Conservation (phyloP, 2,113 vertebrate species). For the Perca schrenkii region DNA sequence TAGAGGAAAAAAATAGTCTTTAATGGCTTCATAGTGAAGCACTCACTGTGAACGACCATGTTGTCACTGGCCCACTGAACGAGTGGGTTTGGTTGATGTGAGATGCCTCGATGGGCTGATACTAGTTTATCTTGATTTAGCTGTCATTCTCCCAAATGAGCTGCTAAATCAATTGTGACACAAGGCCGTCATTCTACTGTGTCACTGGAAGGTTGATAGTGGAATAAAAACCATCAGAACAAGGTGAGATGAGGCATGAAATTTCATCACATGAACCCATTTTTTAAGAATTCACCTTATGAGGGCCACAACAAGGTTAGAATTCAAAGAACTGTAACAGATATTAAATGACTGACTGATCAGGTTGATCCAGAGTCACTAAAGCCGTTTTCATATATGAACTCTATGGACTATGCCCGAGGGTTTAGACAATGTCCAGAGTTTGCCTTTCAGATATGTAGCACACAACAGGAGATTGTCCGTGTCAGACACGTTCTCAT, state of each 20-base stretch:
- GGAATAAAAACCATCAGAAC: conserved; percentile 70
- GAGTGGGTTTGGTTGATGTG: conserved; percentile 67
- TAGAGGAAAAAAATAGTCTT: neutral
- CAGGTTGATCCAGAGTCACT: too few relatives aligned
- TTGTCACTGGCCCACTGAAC: conserved; percentile 62
- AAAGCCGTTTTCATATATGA: too few relatives aligned
- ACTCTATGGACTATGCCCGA: too few relatives aligned
- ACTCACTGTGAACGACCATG: conserved; percentile 36
- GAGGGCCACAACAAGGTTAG: neutral
- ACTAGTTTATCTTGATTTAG: conserved; percentile 84
- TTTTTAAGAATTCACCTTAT: neutral
- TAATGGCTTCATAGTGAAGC: conserved; percentile 7
- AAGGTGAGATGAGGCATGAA: conserved; percentile 71
- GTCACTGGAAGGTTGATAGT: conserved; percentile 73
- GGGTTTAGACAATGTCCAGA: too few relatives aligned
- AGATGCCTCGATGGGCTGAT: conserved; percentile 65
- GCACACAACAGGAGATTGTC: too few relatives aligned
- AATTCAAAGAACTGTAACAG: neutral
- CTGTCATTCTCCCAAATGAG: conserved; percentile 81
- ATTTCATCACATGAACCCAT: conserved; percentile 57
- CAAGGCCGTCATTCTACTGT: conserved; percentile 68
- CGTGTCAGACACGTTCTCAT: too few relatives aligned
- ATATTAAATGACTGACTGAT: too few relatives aligned
- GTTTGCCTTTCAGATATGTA: too few relatives aligned
- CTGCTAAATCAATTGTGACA: conserved; percentile 85